Conservation (phyloP, 2,113 vertebrate genomes). For the Megaptera novaeangliae region DNA sequence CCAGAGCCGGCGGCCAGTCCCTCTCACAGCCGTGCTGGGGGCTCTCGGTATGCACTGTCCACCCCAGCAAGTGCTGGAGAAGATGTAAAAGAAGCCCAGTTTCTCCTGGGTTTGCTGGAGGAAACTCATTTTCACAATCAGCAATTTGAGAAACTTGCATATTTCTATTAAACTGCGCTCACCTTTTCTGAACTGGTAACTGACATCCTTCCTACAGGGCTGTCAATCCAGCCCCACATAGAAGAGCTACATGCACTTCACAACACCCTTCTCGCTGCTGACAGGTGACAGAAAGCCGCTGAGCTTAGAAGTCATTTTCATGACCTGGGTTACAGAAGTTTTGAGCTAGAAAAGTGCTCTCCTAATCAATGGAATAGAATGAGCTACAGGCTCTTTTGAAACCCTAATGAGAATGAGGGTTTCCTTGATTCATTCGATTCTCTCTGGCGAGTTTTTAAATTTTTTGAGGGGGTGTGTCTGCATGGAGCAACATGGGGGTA, state of each 20-base stretch:
- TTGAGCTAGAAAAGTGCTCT: not conserved
- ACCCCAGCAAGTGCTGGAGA: not conserved
- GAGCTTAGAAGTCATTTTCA: not conserved
- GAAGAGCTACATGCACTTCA: not conserved
- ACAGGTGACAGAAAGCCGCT: constrained; percentile 7
- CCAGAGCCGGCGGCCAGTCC: not conserved
- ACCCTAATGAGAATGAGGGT: not conserved
- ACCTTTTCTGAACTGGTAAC: constrained; percentile 5
- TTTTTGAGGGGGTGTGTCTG: not conserved
- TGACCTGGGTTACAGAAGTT: constrained; percentile 36
- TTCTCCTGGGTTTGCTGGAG: not conserved
- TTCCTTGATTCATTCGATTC: not conserved
- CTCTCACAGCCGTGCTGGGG: fast-evolving
- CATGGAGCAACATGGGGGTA: not conserved
- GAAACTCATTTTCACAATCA: not conserved
- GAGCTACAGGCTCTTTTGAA: not conserved
- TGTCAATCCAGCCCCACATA: constrained; percentile 18
- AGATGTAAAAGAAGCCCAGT: not conserved
- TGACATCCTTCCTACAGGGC: constrained; percentile 52
- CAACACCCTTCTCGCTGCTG: not conserved
- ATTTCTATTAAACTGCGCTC: not conserved
- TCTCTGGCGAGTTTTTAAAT: not conserved
- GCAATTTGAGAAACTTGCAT: not conserved
- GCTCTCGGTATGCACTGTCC: not conserved
- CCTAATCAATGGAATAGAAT: not conserved